A percentile compares a stretch with the other conserved stretches of the same genome.
Evolutionary conservation across 2,797 vertebrate genomes (phyloP).

Genomic region (Tragelaphus oryx): DNA sequence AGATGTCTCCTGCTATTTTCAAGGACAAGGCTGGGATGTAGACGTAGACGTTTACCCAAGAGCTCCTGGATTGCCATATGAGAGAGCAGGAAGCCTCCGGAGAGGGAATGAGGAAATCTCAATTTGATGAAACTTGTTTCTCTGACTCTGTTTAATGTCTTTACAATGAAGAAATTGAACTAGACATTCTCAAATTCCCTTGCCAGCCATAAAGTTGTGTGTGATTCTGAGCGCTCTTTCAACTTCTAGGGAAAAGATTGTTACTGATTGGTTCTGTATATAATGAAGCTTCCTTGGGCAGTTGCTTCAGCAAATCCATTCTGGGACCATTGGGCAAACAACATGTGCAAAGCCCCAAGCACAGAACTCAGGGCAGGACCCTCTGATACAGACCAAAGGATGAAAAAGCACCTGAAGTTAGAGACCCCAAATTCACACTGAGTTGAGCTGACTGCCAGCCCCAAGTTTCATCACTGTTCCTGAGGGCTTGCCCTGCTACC

Average conservation of each 20-base stretch:
- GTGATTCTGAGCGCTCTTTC: neutral
- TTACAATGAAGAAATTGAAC: neutral
- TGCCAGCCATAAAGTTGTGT: neutral
- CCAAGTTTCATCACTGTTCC: neutral
- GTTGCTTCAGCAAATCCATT: neutral
- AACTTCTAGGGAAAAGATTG: neutral
- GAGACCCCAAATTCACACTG: neutral
- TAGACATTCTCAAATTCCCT: neutral
- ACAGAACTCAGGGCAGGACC: neutral
- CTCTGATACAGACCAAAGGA: neutral
- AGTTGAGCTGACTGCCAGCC: neutral
- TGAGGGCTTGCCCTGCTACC: neutral
- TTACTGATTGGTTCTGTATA: neutral
- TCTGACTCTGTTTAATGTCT: constrained; percentile 24
- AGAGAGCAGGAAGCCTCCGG: neutral
- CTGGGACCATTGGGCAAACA: neutral
- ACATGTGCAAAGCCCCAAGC: neutral
- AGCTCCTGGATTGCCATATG: neutral
- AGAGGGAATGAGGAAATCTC: neutral
- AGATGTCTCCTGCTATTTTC: neutral
- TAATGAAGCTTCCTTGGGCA: neutral
- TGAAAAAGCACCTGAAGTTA: neutral
- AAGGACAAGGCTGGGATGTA: neutral
- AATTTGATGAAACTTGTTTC: neutral
- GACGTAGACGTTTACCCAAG: neutral